A percentile compares a stretch with the other conserved stretches of the same genome.
Conservation (phyloP, 1,140 invertebrate species). For the Planococcus citri region DNA sequence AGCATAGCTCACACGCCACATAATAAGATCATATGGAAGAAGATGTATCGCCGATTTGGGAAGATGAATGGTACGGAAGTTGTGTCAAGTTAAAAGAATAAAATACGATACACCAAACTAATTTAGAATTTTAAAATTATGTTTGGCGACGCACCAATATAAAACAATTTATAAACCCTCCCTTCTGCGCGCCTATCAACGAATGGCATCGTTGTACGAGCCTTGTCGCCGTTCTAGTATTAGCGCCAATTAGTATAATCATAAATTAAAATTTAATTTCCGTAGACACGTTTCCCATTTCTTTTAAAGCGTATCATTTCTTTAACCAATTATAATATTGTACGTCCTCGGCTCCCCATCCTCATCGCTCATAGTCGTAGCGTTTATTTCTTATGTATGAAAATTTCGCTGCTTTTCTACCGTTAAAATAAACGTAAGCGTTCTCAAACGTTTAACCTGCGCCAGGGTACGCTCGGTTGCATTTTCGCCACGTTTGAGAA, state of each 20-base stretch:
- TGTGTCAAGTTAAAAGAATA: conserved; percentile 1
- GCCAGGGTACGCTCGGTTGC: neutral
- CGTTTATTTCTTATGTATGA: neutral
- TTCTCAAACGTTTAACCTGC: neutral
- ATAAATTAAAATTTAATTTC: conserved; percentile 19
- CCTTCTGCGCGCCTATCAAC: neutral
- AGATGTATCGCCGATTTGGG: neutral
- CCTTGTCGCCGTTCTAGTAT: conserved; percentile 4
- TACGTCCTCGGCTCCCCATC: too few relatives aligned
- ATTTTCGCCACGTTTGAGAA: neutral
- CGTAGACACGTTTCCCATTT: conserved; percentile 11
- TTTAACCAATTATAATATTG: conserved; percentile 12
- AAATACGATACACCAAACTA: conserved; percentile 11
- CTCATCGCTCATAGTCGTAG: too few relatives aligned
- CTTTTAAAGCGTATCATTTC: conserved; percentile 16
- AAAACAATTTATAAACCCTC: conserved; percentile 18
- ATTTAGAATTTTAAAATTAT: conserved; percentile 17
- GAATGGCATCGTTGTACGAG: neutral
- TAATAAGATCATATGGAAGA: too few relatives aligned
- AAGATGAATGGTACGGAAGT: conserved; percentile 17
- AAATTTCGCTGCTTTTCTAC: neutral
- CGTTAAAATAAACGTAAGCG: neutral
- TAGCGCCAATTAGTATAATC: conserved; percentile 13
- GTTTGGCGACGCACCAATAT: conserved; percentile 17
- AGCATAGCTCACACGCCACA: too few relatives aligned